Conservation (phyloP, 1,140 invertebrate genomes). For the Drosophila lacteicornis region DNA sequence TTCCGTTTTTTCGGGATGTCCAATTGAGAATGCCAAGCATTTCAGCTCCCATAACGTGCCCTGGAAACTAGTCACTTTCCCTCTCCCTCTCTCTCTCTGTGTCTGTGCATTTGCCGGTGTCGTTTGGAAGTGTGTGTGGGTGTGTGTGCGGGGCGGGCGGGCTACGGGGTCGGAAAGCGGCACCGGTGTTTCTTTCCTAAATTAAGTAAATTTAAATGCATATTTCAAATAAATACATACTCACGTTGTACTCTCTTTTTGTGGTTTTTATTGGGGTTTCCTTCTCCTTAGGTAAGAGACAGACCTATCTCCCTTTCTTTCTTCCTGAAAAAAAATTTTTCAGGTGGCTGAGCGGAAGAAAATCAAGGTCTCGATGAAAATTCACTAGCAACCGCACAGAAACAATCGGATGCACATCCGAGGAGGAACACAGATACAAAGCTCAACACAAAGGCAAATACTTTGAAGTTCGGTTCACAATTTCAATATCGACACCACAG, state of each 20-base stretch:
- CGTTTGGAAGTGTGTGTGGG: constrained; percentile 18
- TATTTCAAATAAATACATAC: constrained; percentile 46
- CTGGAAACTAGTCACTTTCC: constrained; percentile 8
- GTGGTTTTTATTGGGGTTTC: not conserved
- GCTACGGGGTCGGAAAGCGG: constrained; percentile 68
- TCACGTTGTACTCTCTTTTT: constrained; percentile 23
- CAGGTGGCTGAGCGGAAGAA: not conserved
- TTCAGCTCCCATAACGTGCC: constrained; percentile 5
- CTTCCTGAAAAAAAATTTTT: not conserved
- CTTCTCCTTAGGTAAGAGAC: not conserved
- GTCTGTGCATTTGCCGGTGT: constrained; percentile 44
- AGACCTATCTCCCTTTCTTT: not conserved
- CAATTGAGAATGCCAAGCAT: constrained; percentile 71
- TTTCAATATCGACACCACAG: constrained; percentile 12
- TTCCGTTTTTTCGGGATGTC: constrained; percentile 35
- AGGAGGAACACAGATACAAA: constrained; percentile 1
- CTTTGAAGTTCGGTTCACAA: not conserved
- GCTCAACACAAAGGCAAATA: not conserved
- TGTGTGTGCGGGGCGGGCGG: constrained; percentile 52
- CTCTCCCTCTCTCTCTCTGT: constrained; percentile 8
- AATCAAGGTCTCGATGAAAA: not conserved
- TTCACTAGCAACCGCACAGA: constrained; percentile 5
- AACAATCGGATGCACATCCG: constrained; percentile 5
- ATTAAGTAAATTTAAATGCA: constrained; percentile 42
- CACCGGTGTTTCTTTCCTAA: constrained; percentile 49